Percentiles rank a stretch among this genome's conserved stretches.
phyloP scores from a whole-genome alignment of 2,113 vertebrate genomes.

The Lophotis ruficrista region DNA sequence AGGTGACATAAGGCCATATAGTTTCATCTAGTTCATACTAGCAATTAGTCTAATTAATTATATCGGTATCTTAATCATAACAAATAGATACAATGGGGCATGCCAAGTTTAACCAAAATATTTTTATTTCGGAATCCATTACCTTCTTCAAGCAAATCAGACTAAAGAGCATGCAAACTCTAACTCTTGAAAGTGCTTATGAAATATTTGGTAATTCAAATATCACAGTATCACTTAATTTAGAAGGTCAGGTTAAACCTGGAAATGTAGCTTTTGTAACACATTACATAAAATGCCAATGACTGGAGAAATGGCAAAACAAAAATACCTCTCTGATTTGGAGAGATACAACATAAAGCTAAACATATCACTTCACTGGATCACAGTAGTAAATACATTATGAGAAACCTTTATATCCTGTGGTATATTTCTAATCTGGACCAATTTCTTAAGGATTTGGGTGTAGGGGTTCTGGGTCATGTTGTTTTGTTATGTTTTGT shows the following conservation, averaged over 20 bases:
- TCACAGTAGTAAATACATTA: conserved; percentile 57
- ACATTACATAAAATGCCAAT: neutral
- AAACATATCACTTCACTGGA: conserved; percentile 38
- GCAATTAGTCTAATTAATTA: neutral
- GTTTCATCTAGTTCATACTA: neutral
- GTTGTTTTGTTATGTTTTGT: conserved; percentile 38
- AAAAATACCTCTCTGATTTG: neutral
- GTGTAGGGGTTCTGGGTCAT: neutral
- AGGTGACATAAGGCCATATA: neutral
- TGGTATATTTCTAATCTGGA: conserved; percentile 63
- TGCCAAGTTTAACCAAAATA: neutral
- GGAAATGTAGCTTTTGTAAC: neutral
- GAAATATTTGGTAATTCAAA: conserved; percentile 27
- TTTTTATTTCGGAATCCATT: neutral
- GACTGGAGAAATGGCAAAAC: neutral
- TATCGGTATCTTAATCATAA: neutral
- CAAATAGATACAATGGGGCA: neutral
- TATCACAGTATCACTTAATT: conserved; percentile 22
- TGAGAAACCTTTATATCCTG: conserved; percentile 49
- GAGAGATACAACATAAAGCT: neutral
- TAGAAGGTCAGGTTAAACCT: neutral
- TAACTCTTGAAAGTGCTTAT: neutral
- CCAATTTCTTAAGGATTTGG: conserved; percentile 63
- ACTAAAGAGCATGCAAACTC: neutral
- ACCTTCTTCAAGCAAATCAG: neutral